phyloP scores from a whole-genome alignment of 2,113 vertebrate species.

The Albula goreensis region DNA sequence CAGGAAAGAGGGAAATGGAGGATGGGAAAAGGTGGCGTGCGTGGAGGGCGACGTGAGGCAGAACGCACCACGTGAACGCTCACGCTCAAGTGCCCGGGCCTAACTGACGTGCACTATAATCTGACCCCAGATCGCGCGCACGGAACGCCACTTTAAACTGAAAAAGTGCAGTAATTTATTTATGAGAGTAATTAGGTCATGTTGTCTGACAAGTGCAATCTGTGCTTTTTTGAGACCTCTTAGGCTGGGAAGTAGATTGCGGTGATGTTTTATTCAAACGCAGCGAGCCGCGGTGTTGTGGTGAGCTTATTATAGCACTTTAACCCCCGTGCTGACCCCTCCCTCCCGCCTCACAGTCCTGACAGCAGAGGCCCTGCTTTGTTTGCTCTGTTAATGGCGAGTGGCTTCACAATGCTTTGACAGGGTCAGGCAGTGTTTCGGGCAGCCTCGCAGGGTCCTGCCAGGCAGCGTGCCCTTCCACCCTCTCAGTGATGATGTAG shows the following conservation, averaged over 20 bases:
- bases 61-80: slow-evolving; percentile 62
- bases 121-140: slow-evolving; percentile 77
- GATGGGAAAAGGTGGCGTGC: neutral
- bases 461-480: neutral
- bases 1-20: neutral
- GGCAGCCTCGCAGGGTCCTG: neutral
- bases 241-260: slow-evolving; percentile 73
- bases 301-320: slow-evolving; percentile 39
- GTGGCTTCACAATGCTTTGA: neutral
- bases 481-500: neutral
- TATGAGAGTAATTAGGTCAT: slow-evolving; percentile 85
- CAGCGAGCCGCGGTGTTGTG: slow-evolving; percentile 30
- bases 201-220: slow-evolving; percentile 81
- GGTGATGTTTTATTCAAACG: slow-evolving; percentile 54
- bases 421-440: neutral
- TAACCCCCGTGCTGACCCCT: slow-evolving; percentile 32
- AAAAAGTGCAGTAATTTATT: slow-evolving; percentile 83
- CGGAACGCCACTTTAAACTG: slow-evolving; percentile 82
- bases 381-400: slow-evolving; percentile 17
- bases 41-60: neutral
- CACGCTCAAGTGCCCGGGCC: slow-evolving; percentile 75
- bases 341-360: slow-evolving; percentile 2
- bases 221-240: slow-evolving; percentile 73
- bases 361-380: neutral
- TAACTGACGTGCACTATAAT: slow-evolving; percentile 81